Evolutionary conservation across 2,113 vertebrate genomes (phyloP), one percentile per base, ranked within the genome.

Genomic region (Eulacestoma nigropectus): DNA sequence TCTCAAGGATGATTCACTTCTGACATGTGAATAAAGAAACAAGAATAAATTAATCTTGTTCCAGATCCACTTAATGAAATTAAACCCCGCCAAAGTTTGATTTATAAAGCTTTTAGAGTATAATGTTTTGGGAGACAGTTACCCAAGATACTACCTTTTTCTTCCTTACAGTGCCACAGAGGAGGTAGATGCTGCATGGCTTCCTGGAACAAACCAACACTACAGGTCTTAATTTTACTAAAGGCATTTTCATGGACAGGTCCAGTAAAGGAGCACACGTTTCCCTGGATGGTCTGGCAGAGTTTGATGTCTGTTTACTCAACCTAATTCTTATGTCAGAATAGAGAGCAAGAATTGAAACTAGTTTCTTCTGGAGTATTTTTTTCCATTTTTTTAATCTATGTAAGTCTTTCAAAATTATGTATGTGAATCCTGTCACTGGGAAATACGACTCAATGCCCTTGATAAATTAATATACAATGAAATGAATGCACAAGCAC

Each of bases 41-140:
- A 89, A 85, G 90, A 78, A 83, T 89, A 77, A 95, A 95, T 93
- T 89, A 88, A 70, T 84, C 83, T 92, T 50, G 46, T 50, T 93
- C 76, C 73, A 56, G 70, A 50, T 70, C 83, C 92, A 93, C 70
- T 89, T 86, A 91, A 91, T 92, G 94, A 91, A 95, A 91, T 86
- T 92, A 91, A 90, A 85, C 59, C 35, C 47, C 0, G 0, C 50
- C 72, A 55, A 85, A 90, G 50, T 83, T 92, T 94, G 82, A 96
- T 93, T 97, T 94, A 94, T 84, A 92, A 96, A 84, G 84, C 90
- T 90, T 57, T 95, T 84, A 90, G 68, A 63, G 30, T 32, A 53
- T 50, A 76, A 80, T 10, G 15, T 46, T 90, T 83, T 88, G 55
- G 57, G 49, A 94, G 60, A 65, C 26, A 49, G 49, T 65, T 73